phyloP scores from a whole-genome alignment of 2,113 vertebrate species.

The Setophaga coronata region DNA sequence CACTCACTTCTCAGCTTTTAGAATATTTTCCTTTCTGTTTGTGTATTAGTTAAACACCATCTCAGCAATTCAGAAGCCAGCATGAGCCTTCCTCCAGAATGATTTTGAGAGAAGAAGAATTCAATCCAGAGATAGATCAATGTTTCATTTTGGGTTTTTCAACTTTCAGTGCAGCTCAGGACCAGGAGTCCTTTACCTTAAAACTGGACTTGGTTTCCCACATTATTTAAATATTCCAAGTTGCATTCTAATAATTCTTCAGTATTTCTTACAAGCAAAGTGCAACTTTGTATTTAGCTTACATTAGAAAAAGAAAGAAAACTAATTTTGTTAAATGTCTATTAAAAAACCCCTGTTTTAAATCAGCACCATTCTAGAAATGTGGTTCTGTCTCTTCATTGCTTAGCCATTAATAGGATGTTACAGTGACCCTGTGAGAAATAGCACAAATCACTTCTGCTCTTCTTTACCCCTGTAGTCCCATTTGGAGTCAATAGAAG shows the following conservation, averaged over 20 bases:
- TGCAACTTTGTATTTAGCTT: background rate
- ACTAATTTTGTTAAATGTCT: background rate
- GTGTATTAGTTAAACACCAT: conserved; percentile 48
- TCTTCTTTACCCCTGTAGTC: background rate
- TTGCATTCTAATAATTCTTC: background rate
- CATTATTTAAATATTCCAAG: background rate
- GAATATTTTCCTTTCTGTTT: conserved; percentile 55
- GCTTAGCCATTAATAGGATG: background rate
- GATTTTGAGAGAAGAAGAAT: conserved; percentile 1
- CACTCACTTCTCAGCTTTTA: conserved; percentile 27
- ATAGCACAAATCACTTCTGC: background rate
- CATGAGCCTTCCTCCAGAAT: background rate
- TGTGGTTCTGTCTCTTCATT: background rate
- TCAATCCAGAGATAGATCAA: background rate
- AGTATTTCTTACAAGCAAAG: background rate
- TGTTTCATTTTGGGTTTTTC: background rate
- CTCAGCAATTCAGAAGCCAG: conserved; percentile 44
- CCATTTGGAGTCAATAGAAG: background rate
- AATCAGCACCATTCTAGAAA: background rate
- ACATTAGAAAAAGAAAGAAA: background rate
- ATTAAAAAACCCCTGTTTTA: rapidly evolving
- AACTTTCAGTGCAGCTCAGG: background rate
- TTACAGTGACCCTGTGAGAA: background rate
- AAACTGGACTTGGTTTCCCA: background rate
- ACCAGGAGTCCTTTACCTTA: background rate